Conservation (phyloP, 37 sponge, comb jelly and placozoan species). For the Halisarca cf. caerulea region DNA sequence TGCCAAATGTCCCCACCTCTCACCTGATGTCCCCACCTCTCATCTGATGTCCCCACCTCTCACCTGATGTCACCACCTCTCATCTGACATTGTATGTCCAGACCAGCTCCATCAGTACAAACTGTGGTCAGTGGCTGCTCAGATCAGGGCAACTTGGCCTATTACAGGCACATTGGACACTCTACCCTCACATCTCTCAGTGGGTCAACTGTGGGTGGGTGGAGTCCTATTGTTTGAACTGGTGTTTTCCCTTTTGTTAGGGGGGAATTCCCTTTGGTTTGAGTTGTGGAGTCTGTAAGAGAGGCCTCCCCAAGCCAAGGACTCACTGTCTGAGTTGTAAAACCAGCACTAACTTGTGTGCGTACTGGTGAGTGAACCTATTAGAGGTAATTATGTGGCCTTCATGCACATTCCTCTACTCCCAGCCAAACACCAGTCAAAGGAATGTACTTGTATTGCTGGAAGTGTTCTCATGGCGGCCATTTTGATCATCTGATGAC, state of each 20-base stretch:
- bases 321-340: slow-evolving; percentile 72
- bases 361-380: slow-evolving; percentile 68
- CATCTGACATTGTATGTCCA: slow-evolving; percentile 14
- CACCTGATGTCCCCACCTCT: too few relatives aligned
- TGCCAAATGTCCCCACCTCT: too few relatives aligned
- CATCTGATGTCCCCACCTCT: too few relatives aligned
- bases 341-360: slow-evolving; percentile 49
- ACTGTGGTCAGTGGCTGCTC: slow-evolving; percentile 59
- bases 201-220: too few relatives aligned
- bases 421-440: slow-evolving; percentile 8
- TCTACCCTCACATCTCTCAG: too few relatives aligned
- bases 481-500: slow-evolving; percentile 79
- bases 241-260: too few relatives aligned
- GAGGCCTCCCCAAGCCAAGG: slow-evolving; percentile 33
- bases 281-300: slow-evolving; percentile 9
- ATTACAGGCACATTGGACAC: slow-evolving; percentile 35
- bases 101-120: slow-evolving; percentile 57
- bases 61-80: too few relatives aligned
- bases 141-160: slow-evolving; percentile 66
- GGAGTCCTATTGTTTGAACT: too few relatives aligned
- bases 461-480: slow-evolving; percentile 87
- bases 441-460: slow-evolving; percentile 13
- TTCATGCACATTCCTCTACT: not conserved
- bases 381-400: too few relatives aligned
- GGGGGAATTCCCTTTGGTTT: not conserved